phyloP scores from a whole-genome alignment of 1,140 invertebrate genomes.

The Mya arenaria region DNA sequence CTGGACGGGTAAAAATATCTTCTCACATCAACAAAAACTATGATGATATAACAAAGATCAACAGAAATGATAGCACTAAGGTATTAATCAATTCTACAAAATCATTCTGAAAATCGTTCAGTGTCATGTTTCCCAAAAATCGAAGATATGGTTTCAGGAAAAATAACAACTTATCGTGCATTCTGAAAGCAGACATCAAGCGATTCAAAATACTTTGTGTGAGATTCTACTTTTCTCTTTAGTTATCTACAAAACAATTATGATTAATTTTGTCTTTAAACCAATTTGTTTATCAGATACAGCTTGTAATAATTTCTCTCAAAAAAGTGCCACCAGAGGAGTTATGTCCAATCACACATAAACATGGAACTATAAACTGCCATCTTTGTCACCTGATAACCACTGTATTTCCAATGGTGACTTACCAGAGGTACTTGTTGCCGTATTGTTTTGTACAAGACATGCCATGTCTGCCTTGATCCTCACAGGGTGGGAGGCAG shows the following conservation, averaged over 20 bases:
- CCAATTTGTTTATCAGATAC: background rate
- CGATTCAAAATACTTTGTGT: background rate
- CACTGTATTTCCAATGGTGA: background rate
- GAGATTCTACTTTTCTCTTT: background rate
- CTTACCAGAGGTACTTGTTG: background rate
- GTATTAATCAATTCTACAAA: no score
- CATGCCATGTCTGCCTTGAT: conserved; percentile 40
- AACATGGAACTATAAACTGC: no score
- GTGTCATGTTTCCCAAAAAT: background rate
- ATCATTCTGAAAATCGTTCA: no score
- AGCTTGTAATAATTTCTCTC: background rate
- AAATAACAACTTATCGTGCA: background rate
- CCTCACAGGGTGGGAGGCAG: conserved; percentile 11
- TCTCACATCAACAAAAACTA: background rate
- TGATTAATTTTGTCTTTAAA: background rate
- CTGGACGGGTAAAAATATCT: background rate
- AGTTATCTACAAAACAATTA: no score
- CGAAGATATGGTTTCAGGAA: background rate
- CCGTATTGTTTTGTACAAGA: conserved; percentile 18
- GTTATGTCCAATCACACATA: no score
- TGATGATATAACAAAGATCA: background rate
- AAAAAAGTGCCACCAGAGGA: background rate
- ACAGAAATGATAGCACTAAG: background rate
- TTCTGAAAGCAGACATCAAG: background rate
- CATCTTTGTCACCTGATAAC: background rate